Evolutionary conservation across 2,888 invertebrate species (phyloP).

Genomic region (Drosophila birchii): DNA sequence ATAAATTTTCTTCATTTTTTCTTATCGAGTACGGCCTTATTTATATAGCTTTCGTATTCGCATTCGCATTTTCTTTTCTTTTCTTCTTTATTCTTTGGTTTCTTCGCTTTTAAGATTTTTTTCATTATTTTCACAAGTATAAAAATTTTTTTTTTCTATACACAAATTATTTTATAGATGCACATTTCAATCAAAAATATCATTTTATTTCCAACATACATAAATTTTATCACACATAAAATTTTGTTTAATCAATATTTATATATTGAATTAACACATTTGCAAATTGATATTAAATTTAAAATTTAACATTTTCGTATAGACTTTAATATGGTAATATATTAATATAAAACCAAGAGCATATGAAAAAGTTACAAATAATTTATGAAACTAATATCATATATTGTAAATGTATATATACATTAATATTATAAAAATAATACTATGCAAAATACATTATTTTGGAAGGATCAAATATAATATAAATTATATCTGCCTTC

Average conservation of each 20-base stretch:
- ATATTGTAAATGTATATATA: neutral
- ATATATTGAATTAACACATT: slow-evolving; percentile 2
- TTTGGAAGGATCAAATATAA: neutral
- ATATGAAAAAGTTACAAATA: slow-evolving; percentile 2
- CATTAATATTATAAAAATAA: neutral
- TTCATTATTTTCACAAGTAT: no score
- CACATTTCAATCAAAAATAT: no score
- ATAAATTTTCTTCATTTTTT: no score
- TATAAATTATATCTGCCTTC: neutral
- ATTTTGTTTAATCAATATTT: neutral
- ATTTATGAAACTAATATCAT: slow-evolving; percentile 1
- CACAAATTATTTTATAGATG: no score
- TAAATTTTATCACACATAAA: slow-evolving; percentile 11
- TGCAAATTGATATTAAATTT: slow-evolving; percentile 11
- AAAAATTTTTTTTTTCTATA: no score
- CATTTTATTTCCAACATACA: slow-evolving; percentile 5
- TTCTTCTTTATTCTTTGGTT: no score
- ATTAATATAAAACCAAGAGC: slow-evolving; percentile 9
- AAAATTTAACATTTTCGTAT: slow-evolving; percentile 10
- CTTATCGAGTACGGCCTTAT: no score
- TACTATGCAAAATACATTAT: neutral
- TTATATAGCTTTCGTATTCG: no score
- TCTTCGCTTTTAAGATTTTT: no score
- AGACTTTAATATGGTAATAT: neutral
- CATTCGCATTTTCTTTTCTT: no score